Conservation (phyloP, 2,888 invertebrate species). For the Philereme transversata region DNA sequence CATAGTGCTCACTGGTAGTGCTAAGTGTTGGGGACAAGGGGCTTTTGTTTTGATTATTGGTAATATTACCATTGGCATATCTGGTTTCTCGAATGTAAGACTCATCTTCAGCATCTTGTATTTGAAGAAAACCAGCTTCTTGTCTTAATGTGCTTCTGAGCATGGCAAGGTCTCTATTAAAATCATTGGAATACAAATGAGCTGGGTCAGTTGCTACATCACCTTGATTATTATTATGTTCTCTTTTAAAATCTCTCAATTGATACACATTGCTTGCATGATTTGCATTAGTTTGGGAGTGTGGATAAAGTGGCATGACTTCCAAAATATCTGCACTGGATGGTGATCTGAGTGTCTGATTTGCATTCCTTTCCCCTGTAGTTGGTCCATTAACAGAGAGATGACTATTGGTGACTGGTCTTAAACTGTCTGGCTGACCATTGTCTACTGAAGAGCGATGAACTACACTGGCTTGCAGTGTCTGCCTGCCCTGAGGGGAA, state of each 20-base stretch:
- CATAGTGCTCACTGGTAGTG: slow-evolving; percentile 77
- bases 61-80: slow-evolving; percentile 58
- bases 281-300: slow-evolving; percentile 61
- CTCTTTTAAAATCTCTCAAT: slow-evolving; percentile 80
- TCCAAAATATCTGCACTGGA: slow-evolving; percentile 83
- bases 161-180: slow-evolving; percentile 72
- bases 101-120: slow-evolving; percentile 75
- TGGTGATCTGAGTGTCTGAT: slow-evolving; percentile 75
- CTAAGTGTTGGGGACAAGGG: slow-evolving; percentile 74
- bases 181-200: slow-evolving; percentile 75
- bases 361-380: slow-evolving; percentile 49
- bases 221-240: slow-evolving; percentile 72
- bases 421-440: slow-evolving; percentile 60
- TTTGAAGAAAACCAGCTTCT: slow-evolving; percentile 64
- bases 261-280: slow-evolving; percentile 84
- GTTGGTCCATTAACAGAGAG: slow-evolving; percentile 50
- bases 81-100: slow-evolving; percentile 64
- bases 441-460: slow-evolving; percentile 76
- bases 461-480: slow-evolving; percentile 71
- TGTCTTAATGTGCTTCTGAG: slow-evolving; percentile 67
- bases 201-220: slow-evolving; percentile 53
- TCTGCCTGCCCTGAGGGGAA: slow-evolving; percentile 68
- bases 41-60: slow-evolving; percentile 45
- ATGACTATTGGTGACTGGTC: slow-evolving; percentile 54
- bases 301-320: slow-evolving; percentile 79